Percentiles rank a stretch among this genome's conserved stretches.
phyloP scores from a whole-genome alignment of 2,888 invertebrate species.

The Gnatocerus cornutus region DNA sequence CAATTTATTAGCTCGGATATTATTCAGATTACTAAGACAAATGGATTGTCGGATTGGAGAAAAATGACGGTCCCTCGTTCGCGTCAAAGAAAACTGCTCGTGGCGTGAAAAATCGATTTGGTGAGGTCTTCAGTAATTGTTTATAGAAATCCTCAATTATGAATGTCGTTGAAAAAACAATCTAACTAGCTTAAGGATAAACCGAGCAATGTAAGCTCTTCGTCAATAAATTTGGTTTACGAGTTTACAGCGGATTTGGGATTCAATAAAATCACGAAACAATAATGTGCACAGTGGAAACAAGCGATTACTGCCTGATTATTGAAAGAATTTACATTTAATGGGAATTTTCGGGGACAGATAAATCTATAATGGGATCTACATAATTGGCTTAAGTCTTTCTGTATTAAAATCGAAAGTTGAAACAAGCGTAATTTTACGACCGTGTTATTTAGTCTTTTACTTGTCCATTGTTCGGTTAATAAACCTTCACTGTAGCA shows the following conservation, averaged over 20 bases:
- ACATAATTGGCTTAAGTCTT: conserved; percentile 7
- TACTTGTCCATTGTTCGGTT: conserved; percentile 18
- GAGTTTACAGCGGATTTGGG: conserved; percentile 33
- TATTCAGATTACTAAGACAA: conserved; percentile 11
- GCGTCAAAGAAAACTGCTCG: conserved; percentile 15
- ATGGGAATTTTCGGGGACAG: conserved; percentile 1
- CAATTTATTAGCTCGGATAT: background rate
- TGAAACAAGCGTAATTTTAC: background rate
- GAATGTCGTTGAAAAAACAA: background rate
- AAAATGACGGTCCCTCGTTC: conserved; percentile 15
- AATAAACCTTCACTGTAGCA: conserved; percentile 15
- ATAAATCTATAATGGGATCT: conserved; percentile 20
- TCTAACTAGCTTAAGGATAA: conserved; percentile 7
- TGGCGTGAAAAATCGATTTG: background rate
- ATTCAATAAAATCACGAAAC: conserved; percentile 33
- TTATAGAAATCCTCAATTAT: conserved; percentile 3
- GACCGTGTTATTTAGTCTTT: conserved; percentile 12
- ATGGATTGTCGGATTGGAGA: conserved; percentile 13
- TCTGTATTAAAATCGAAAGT: conserved; percentile 8
- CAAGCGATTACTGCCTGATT: conserved; percentile 29
- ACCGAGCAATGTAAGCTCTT: conserved; percentile 12
- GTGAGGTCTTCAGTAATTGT: background rate
- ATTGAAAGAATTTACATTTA: conserved; percentile 29
- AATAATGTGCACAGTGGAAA: conserved; percentile 31
- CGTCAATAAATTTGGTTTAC: conserved; percentile 27